Percentiles rank a stretch among this genome's conserved stretches.
phyloP scores from a whole-genome alignment of 2,113 vertebrate species.

The Pygathrix nemaeus region DNA sequence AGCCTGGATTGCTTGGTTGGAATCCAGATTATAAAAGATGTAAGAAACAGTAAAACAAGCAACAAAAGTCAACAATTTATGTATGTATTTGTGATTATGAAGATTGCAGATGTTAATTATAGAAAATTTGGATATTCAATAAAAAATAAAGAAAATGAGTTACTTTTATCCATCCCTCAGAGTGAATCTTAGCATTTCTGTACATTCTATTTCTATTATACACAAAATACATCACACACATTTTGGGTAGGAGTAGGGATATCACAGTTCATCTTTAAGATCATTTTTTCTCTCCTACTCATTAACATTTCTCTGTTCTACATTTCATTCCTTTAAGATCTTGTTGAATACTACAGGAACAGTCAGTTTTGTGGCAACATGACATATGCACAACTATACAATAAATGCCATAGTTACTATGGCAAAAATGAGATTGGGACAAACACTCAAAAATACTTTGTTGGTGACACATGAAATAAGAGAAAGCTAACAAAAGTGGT shows the following conservation, averaged over 20 bases:
- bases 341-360: background rate
- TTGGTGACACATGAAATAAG: background rate
- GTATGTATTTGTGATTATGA: background rate
- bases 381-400: background rate
- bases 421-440: background rate
- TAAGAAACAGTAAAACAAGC: background rate
- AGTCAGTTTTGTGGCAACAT: background rate
- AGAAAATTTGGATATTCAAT: background rate
- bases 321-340: background rate
- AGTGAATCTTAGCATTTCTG: background rate
- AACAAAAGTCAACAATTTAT: background rate
- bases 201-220: background rate
- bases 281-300: background rate
- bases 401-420: background rate
- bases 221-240: too few relatives aligned
- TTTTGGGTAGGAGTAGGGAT: background rate
- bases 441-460: background rate
- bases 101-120: background rate
- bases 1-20: background rate
- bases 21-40: background rate
- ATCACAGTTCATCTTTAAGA: background rate
- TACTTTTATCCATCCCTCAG: background rate
- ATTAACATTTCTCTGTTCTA: background rate
- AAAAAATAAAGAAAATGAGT: background rate
- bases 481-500: background rate